A percentile compares a stretch with the other conserved stretches of the same genome.
phyloP scores from a whole-genome alignment of 37 sponge, comb jelly and placozoan genomes.

The Oopsacas minuta region DNA sequence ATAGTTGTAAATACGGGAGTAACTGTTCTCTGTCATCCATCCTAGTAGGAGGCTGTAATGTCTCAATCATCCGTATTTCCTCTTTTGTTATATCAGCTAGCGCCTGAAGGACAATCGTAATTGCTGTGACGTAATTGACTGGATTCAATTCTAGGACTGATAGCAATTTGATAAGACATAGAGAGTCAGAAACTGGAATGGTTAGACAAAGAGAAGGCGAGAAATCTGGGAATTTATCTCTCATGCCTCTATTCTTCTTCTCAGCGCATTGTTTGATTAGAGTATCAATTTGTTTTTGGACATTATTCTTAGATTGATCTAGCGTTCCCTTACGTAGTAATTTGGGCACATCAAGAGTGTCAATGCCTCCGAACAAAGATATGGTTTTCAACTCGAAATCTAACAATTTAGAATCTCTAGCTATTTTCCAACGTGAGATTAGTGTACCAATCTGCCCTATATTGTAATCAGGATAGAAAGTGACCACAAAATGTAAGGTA shows the following conservation, averaged over 20 bases:
- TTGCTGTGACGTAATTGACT: neutral
- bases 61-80: neutral
- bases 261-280: constrained; percentile 13
- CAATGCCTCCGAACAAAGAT: neutral
- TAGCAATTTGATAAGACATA: neutral
- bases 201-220: neutral
- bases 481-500: neutral
- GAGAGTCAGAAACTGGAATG: neutral
- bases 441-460: neutral
- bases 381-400: neutral
- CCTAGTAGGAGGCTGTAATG: neutral
- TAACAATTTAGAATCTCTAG: neutral
- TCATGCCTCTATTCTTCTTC: neutral
- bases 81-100: neutral
- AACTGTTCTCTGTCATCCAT: neutral
- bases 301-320: neutral
- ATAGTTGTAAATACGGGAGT: neutral
- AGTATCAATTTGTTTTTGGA: neutral
- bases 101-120: neutral
- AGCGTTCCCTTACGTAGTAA: neutral
- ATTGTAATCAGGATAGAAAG: neutral
- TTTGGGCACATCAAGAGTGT: neutral
- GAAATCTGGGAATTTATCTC: neutral
- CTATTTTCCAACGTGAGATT: neutral
- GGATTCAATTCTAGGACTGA: neutral